Evolutionary conservation across 2,888 invertebrate species (phyloP).

Genomic region (Hydropsyche betteni): DNA sequence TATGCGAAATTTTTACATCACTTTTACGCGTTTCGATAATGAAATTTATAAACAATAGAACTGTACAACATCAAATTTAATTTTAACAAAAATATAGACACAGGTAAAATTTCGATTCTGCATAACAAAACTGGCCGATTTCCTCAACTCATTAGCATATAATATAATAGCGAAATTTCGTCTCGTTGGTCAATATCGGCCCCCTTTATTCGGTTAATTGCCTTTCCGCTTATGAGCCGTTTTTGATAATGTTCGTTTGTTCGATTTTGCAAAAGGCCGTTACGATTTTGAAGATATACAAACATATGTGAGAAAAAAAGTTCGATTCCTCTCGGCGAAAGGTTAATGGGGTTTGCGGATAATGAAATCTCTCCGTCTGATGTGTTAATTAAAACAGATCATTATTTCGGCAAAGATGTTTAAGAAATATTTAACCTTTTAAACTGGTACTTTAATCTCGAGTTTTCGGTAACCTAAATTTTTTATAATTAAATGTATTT

Average conservation of each 20-base stretch:
- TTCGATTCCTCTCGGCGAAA: neutral
- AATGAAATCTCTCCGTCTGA: constrained; percentile 2
- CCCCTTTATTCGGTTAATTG: constrained; percentile 6
- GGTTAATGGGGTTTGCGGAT: constrained; percentile 14
- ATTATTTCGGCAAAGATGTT: neutral
- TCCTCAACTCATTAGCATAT: constrained; percentile 7
- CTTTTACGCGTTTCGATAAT: too few species aligned
- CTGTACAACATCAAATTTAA: too few species aligned
- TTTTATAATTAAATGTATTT: too few species aligned
- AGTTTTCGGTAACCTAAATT: too few species aligned
- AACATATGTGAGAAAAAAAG: too few species aligned
- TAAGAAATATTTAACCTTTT: too few species aligned
- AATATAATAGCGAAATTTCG: neutral
- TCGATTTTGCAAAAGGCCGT: constrained; percentile 5
- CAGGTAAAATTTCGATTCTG: too few species aligned
- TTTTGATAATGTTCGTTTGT: neutral
- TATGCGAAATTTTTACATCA: too few species aligned
- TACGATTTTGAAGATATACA: neutral
- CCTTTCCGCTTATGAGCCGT: neutral
- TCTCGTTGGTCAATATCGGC: neutral
- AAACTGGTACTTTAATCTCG: too few species aligned
- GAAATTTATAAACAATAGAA: too few species aligned
- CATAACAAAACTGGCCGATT: too few species aligned
- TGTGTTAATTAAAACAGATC: constrained; percentile 14
- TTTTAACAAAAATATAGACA: too few species aligned